Evolutionary conservation across 2,113 vertebrate species (phyloP).

Genomic region (Mus musculus): DNA sequence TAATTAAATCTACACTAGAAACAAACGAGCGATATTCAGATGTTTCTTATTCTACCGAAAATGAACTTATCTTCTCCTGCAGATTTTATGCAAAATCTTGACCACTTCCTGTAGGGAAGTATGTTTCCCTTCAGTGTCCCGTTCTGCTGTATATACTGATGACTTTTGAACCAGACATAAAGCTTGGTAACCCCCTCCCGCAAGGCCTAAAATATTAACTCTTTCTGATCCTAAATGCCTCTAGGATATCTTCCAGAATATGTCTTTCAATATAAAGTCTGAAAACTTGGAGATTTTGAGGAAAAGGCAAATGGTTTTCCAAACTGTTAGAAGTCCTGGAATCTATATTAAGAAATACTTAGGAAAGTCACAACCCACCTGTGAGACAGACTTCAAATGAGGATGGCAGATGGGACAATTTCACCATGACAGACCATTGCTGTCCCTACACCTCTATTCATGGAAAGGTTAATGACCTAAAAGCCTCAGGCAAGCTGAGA

Average conservation of each 20-base stretch:
- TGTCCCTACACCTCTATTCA: not conserved
- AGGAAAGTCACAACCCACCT: not conserved
- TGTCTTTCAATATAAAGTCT: not conserved
- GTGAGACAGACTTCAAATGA: not conserved
- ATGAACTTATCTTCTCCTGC: not conserved
- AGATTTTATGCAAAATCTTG: not conserved
- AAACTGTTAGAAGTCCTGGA: not conserved
- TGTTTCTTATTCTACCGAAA: not conserved
- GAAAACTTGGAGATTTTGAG: not conserved
- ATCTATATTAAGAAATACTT: not conserved
- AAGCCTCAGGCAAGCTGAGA: not conserved
- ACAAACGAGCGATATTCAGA: not conserved
- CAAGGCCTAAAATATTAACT: not conserved
- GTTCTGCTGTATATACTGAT: not conserved
- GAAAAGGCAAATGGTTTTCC: not conserved
- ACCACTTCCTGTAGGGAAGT: not conserved
- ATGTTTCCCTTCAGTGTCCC: not conserved
- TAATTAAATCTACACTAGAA: not conserved
- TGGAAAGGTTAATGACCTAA: not conserved
- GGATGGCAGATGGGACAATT: not conserved
- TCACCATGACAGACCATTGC: not conserved
- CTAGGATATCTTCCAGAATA: too few relatives aligned
- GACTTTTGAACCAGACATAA: not conserved
- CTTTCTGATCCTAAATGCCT: not conserved
- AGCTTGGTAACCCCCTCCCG: not conserved